Percentiles rank a stretch among this genome's conserved stretches.
These are phyloP conservation scores for Zaprionus inermis DNA, from an alignment of 1,140 invertebrate species.

Conservation along the genomic window DNA sequence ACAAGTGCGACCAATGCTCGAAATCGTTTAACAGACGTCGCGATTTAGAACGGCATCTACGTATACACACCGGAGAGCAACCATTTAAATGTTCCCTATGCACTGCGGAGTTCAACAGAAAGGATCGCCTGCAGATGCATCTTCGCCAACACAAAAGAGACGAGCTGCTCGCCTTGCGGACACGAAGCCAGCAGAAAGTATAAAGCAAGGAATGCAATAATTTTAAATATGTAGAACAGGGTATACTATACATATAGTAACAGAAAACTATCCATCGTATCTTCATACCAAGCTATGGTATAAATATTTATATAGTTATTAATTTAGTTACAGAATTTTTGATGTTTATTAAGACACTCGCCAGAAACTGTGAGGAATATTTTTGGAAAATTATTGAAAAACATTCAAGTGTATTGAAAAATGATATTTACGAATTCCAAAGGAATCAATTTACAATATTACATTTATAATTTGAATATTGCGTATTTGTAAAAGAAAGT, in stretches of 20 bases:
- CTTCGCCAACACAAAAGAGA: not conserved
- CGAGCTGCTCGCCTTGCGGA: not conserved
- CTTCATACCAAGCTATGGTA: not conserved
- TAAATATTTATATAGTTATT: not conserved
- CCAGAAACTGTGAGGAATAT: conserved; percentile 2
- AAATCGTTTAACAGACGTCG: conserved; percentile 21
- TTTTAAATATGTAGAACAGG: not conserved
- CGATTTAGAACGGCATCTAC: conserved; percentile 22
- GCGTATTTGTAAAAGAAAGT: not conserved
- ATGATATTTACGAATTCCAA: not conserved
- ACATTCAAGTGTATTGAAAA: not conserved
- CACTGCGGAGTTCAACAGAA: conserved; percentile 1
- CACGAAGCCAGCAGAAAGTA: not conserved
- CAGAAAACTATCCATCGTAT: not conserved
- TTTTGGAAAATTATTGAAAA: not conserved
- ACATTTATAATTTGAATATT: conserved; percentile 3
- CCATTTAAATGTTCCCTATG: conserved; percentile 24
- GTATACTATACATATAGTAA: conserved; percentile 2
- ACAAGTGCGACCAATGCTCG: conserved; percentile 17
- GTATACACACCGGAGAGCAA: conserved; percentile 19
- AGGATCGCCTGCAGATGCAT: conserved; percentile 12
- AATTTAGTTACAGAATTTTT: not conserved
- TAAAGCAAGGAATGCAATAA: not conserved
- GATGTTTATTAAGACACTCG: conserved; percentile 2
- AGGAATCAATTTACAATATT: not conserved